Conservation (phyloP, 1,140 invertebrate genomes). For the Whitmania pigra region DNA sequence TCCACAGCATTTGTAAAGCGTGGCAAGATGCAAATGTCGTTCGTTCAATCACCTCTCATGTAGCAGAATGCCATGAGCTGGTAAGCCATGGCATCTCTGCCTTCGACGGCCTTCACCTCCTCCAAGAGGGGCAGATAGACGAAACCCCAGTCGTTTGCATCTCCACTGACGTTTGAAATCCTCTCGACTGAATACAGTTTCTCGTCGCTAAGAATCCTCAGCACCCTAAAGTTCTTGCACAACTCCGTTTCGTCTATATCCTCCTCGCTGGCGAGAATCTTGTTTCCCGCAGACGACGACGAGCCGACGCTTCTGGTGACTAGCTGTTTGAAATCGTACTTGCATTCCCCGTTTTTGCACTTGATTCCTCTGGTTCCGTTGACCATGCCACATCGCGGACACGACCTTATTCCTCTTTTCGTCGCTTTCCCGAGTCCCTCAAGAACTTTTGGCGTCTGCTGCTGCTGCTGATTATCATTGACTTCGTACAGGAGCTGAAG, state of each 20-base stretch:
- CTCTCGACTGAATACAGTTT: neutral
- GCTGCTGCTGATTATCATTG: too few species aligned
- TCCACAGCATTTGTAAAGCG: too few species aligned
- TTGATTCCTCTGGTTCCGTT: neutral
- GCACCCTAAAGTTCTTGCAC: neutral
- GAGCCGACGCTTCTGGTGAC: neutral
- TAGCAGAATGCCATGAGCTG: neutral
- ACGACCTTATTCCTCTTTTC: neutral
- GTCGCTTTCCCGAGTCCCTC: conserved; percentile 1
- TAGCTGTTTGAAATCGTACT: neutral
- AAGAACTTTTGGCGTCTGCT: neutral
- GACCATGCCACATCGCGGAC: neutral
- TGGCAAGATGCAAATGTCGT: neutral
- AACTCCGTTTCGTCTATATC: conserved; percentile 2
- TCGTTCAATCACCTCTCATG: neutral
- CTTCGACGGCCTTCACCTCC: neutral
- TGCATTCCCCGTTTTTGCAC: neutral
- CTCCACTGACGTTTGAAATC: too few species aligned
- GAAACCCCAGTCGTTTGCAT: neutral
- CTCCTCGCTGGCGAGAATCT: neutral
- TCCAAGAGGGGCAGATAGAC: neutral
- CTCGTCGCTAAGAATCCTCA: neutral
- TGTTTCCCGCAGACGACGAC: conserved; percentile 7
- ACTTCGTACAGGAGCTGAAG: too few species aligned
- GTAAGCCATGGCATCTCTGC: neutral